phyloP scores from a whole-genome alignment of 2,797 vertebrate genomes.

The Vespertilio murinus region DNA sequence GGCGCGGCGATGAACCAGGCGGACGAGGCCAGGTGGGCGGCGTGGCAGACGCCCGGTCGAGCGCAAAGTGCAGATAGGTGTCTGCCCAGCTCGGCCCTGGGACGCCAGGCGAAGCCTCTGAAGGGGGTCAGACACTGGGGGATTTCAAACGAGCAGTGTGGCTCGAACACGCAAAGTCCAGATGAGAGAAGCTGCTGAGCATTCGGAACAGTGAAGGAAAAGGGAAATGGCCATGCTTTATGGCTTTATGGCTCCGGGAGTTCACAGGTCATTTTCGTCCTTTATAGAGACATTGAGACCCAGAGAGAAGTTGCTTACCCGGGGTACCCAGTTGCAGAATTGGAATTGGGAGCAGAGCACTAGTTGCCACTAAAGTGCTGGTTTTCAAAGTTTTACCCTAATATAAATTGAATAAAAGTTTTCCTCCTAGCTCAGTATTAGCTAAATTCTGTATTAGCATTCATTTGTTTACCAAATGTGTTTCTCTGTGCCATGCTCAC shows the following conservation, averaged over 20 bases:
- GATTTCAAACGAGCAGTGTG: background rate
- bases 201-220: background rate
- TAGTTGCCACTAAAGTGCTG: background rate
- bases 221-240: background rate
- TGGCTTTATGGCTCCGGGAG: background rate
- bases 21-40: constrained; percentile 57
- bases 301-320: background rate
- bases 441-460: background rate
- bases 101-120: background rate
- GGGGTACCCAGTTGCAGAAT: background rate
- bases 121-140: background rate
- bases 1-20: background rate
- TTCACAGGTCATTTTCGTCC: background rate
- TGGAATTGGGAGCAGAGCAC: background rate
- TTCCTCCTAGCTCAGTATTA: background rate
- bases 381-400: background rate
- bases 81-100: background rate
- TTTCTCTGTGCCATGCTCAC: background rate
- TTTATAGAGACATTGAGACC: background rate
- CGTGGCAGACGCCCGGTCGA: background rate
- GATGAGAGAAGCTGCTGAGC: background rate
- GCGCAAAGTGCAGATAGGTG: background rate
- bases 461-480: background rate
- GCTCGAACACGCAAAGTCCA: background rate
- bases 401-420: background rate